Conservation (phyloP, 37 sponge, comb jelly and placozoan genomes). For the Beroe forskalii region DNA sequence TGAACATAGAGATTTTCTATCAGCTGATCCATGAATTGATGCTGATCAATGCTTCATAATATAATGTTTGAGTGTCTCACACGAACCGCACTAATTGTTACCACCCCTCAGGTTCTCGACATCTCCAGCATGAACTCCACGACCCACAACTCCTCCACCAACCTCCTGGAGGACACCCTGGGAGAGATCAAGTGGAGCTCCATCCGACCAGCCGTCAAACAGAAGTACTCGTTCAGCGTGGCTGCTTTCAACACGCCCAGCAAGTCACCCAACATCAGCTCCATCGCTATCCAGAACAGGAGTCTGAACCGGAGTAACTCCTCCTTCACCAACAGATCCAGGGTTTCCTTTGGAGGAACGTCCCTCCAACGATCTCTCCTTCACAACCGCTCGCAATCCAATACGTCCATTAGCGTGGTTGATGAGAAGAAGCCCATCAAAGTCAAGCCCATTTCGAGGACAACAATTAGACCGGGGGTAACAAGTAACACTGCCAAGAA, state of each 20-base stretch:
- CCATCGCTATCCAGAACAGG: not conserved
- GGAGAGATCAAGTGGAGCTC: slow-evolving; percentile 64
- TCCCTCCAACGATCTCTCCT: slow-evolving; percentile 50
- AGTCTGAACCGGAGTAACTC: not conserved
- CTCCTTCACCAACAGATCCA: slow-evolving; percentile 57
- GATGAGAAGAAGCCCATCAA: slow-evolving; percentile 48
- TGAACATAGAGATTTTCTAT: no score
- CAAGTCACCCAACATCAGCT: slow-evolving; percentile 16
- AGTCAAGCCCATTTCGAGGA: slow-evolving; percentile 46
- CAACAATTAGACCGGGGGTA: slow-evolving; percentile 43
- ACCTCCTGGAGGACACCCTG: slow-evolving; percentile 47
- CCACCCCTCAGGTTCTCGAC: not conserved
- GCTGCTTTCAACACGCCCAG: slow-evolving; percentile 62
- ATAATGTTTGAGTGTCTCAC: no score
- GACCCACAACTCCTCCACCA: not conserved
- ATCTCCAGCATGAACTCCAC: not conserved
- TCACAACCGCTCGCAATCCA: not conserved
- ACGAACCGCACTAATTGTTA: no score
- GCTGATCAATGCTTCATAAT: no score
- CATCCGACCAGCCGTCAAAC: slow-evolving; percentile 59
- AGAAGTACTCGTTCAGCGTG: slow-evolving; percentile 64
- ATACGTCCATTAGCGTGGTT: not conserved
- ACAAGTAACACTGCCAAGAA: slow-evolving; percentile 65
- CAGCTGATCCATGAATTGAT: no score
- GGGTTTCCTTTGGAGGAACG: slow-evolving; percentile 23